A percentile compares a stretch with the other conserved stretches of the same genome.
Conservation (phyloP, 2,113 vertebrate genomes). For the Coptodon bakossiorum region DNA sequence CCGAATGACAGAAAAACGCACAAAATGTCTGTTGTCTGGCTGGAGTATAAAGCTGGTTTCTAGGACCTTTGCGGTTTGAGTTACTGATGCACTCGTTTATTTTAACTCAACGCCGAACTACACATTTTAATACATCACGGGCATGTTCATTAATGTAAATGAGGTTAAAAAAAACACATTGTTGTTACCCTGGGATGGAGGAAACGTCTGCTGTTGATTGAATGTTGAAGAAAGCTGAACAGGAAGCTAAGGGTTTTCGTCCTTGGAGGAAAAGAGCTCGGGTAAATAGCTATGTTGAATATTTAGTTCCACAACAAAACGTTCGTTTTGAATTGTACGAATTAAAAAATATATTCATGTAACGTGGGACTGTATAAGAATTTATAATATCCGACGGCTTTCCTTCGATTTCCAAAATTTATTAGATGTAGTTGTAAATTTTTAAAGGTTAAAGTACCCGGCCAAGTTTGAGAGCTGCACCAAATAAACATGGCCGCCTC, state of each 20-base stretch:
- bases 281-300: neutral
- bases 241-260: neutral
- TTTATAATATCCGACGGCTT: neutral
- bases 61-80: neutral
- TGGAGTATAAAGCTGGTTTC: neutral
- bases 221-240: neutral
- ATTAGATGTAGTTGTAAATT: neutral
- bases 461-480: constrained; percentile 21
- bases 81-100: neutral
- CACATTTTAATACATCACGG: neutral
- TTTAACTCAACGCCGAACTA: neutral
- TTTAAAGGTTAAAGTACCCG: neutral
- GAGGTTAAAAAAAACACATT: accelerated
- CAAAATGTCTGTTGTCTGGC: neutral
- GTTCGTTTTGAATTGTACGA: neutral
- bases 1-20: neutral
- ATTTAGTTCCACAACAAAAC: neutral
- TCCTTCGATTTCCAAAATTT: neutral
- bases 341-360: neutral
- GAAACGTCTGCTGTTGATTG: neutral
- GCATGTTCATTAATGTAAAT: neutral
- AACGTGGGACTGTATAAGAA: neutral
- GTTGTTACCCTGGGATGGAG: neutral
- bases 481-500: constrained; percentile 63
- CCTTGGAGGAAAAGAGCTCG: neutral